Conservation (phyloP, 2,113 vertebrate species). For the Trichechus manatus region DNA sequence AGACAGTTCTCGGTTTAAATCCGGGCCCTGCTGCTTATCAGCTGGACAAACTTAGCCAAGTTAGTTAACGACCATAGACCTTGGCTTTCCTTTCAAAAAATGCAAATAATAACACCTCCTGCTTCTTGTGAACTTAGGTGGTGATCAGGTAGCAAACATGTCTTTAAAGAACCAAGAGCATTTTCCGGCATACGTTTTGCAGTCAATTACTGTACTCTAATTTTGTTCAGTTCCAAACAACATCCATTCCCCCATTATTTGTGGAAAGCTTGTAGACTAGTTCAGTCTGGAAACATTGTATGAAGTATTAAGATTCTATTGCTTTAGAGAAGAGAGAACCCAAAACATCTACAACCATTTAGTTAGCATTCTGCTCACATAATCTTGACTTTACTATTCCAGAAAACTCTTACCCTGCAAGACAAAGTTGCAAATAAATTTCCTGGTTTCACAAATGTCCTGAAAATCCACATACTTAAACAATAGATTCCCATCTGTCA, state of each 20-base stretch:
- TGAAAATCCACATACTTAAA: neutral
- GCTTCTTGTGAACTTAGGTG: neutral
- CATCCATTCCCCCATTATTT: neutral
- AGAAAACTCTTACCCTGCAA: neutral
- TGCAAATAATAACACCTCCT: neutral
- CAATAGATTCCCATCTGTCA: neutral
- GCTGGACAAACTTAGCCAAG: neutral
- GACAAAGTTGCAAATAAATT: neutral
- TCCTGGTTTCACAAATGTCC: neutral
- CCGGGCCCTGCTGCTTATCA: neutral
- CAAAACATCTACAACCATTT: neutral
- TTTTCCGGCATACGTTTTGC: neutral
- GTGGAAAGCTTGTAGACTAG: neutral
- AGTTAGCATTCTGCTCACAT: neutral
- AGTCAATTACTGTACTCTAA: neutral
- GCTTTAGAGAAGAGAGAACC: neutral
- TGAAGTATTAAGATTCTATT: neutral
- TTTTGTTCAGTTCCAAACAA: neutral
- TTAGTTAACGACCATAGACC: neutral
- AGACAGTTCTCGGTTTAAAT: neutral
- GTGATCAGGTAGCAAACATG: neutral
- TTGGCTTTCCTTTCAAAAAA: neutral
- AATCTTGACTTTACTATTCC: neutral
- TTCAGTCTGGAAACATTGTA: neutral
- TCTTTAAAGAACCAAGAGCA: neutral